Evolutionary conservation across 1,140 invertebrate genomes (phyloP), one percentile per base, ranked within the genome.

Genomic region (Micrasema longulum): DNA sequence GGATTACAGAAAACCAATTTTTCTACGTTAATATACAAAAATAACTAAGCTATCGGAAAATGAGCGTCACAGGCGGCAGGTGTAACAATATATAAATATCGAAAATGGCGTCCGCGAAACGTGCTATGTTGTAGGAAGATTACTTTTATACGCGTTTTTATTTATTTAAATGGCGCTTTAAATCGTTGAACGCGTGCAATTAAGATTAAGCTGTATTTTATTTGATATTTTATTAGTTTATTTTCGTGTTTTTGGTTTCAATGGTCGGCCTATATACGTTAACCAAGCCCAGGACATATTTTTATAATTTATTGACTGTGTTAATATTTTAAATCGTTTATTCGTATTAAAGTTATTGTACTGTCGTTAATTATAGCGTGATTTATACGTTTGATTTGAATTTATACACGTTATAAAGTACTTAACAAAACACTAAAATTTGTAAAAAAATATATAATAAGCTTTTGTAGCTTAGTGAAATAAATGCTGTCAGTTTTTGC

Each of bases 21-120:
- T 53, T 53, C 7, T 53, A 53, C 20, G 22, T 18, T 60, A 60
- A 11, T 60, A 31, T 26, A 12, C 16, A 26, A 31, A 23, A 31
- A 35, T 47, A 69, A 66, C 69, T 14, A 70, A 70, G 73, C 72
- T 69, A 69, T 69, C 66, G 65, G 55, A 26, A 75, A 66, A 65
- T 57, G 48, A 52, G 71, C 36, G 38, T 57, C 35, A 47, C 50
- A 38, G 62, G 74, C 65, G 67, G 66, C 74, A 75, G 74, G 74
- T 75, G 74, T 45, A 35, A 45, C 31, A 70, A 70, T 70, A 69
- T 69, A 71, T 69, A 75, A 75, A 75, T 75, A 71, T 71, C 41
- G 55, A 52, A 73, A 69, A 73, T 47, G 36, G 45, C 41, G 20
- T 9, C 10, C 20, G 47, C 22, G 14, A 57, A 63, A 38, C 65